phyloP scores from a whole-genome alignment of 2,113 vertebrate genomes.

The Proterorhinus semilunaris region DNA sequence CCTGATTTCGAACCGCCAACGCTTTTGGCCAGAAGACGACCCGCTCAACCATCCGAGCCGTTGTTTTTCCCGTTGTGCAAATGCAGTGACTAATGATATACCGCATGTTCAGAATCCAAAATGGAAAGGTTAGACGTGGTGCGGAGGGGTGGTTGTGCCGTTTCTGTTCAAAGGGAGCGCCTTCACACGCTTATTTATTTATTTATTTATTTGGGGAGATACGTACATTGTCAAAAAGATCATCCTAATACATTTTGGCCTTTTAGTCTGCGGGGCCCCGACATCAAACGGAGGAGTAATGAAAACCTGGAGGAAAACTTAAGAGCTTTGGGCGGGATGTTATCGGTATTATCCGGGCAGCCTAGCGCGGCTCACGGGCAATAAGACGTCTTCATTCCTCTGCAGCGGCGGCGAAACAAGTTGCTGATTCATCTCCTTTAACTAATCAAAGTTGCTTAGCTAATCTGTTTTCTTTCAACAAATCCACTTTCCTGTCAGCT shows the following conservation, averaged over 20 bases:
- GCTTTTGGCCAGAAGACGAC: too few species aligned
- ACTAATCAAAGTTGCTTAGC: slow-evolving; percentile 73
- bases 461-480: slow-evolving; percentile 73
- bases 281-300: slow-evolving; percentile 15
- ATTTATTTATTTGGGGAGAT: slow-evolving; percentile 4
- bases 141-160: neutral
- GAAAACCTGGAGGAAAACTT: slow-evolving; percentile 34
- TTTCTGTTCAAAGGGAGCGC: neutral
- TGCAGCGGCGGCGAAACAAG: slow-evolving; percentile 54
- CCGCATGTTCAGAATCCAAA: neutral
- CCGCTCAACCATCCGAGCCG: too few species aligned
- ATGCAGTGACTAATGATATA: too few species aligned
- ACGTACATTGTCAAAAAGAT: neutral
- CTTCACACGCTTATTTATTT: slow-evolving; percentile 1
- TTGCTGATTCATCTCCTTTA: slow-evolving; percentile 73
- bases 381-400: slow-evolving; percentile 63
- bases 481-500: slow-evolving; percentile 67
- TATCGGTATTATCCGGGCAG: slow-evolving; percentile 27
- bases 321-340: slow-evolving; percentile 26
- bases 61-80: too few species aligned
- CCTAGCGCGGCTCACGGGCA: slow-evolving; percentile 44
- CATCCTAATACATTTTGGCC: neutral
- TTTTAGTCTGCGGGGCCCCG: slow-evolving; percentile 3
- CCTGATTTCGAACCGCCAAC: too few species aligned
- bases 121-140: neutral